Conservation (phyloP, 2,888 invertebrate species). For the Stenolophus ochropezus region DNA sequence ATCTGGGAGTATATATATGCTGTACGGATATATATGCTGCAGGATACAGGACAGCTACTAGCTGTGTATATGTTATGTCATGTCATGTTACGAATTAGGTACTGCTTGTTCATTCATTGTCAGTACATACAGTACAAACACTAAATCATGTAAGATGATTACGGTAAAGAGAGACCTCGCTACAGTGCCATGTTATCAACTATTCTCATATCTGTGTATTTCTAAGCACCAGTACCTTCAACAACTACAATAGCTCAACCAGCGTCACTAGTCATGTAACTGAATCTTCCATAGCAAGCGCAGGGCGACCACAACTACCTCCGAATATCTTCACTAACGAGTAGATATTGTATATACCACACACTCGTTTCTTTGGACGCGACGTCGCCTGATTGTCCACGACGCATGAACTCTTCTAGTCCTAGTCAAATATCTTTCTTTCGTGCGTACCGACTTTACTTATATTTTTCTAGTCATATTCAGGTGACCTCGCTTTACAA, state of each 20-base stretch:
- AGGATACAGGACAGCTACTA: neutral
- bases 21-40: neutral
- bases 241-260: constrained; percentile 3
- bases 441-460: neutral
- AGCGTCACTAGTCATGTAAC: constrained; percentile 32
- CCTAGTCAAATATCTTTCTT: neutral
- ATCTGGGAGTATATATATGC: constrained; percentile 6
- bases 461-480: constrained; percentile 28
- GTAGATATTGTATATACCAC: constrained; percentile 32
- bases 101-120: constrained; percentile 33
- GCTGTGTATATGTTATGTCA: constrained; percentile 34
- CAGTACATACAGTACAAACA: constrained; percentile 53
- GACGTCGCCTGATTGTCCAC: neutral
- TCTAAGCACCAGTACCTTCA: constrained; percentile 12
- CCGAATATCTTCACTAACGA: constrained; percentile 29
- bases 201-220: constrained; percentile 50
- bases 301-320: constrained; percentile 54
- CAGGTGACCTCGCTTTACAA: neutral
- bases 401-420: neutral
- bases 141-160: constrained; percentile 21
- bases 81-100: constrained; percentile 49
- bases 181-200: constrained; percentile 53
- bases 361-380: neutral
- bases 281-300: constrained; percentile 49
- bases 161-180: constrained; percentile 56